Base-by-base conservation (phyloP, 2,888 invertebrate species). In the Pollenia griseotomentosa region DNA sequence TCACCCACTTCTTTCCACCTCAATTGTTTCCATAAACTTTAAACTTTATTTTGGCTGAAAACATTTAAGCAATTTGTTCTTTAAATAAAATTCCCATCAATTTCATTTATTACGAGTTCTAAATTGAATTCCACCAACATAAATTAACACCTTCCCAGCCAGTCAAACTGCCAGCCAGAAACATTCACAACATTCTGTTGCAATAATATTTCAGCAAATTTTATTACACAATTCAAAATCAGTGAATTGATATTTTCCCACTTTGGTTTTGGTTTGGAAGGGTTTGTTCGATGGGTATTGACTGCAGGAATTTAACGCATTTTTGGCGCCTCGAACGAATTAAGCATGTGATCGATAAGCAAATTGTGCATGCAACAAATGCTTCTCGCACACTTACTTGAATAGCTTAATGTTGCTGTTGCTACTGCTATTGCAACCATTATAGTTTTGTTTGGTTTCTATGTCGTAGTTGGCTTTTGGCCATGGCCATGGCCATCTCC, bases 291-390 rank as follows among this genome's bases (percentile, higher is more conserved):
- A 19, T 44, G 14, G 44, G 4, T 59, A 7, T 63, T 55, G 42
- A 46, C 12, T 23, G 42, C 48, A 83, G 57, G 66, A 82, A 77
- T 81, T 77, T 40, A 70, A 85, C 48, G 75, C 71, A 85, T 79
- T 75, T 86, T 86, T 70, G 88, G 88, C 91, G 91, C 91, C 91
- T 89, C 73, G 89, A 91, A 90, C 90, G 89, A 90, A 91, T 92
- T 91, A 81, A 90, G 90, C 90, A 90, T 92, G 89, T 90, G 92
- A 92, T 92, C 91, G 91, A 91, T 92, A 92, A 91, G 90, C 89
- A 89, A 89, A 89, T 89, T 90, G 88, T 87, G 88, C 90, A 89
- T 89, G 89, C 89, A 88, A 88, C 88, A 87, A 88, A 87, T 88
- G 81, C 80, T 77, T 73, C 80, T 79, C n/a, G n/a, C n/a, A 33